Evolutionary conservation across 2,113 vertebrate genomes (phyloP), one percentile per base, ranked within the genome.

Genomic region (Microcebus lehilahytsara): DNA sequence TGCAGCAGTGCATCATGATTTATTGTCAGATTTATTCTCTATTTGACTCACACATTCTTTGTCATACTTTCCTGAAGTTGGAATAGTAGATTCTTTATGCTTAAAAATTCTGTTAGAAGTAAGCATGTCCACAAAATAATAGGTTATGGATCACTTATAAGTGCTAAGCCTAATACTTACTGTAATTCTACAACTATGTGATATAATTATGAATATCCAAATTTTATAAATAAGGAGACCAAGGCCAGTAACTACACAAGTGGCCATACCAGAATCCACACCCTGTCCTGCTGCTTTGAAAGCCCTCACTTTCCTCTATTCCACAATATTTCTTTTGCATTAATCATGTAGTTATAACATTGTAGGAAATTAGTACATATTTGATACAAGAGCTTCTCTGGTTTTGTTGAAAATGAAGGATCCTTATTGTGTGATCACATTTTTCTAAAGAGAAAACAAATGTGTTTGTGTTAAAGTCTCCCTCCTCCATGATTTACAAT

Each of bases 381-480:
- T 96, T 85, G 42, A 69, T 25, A 74, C 3, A n/a, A 8, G 20
- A 84, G 6, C 37, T 74, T 67, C 12, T 62, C 58, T 96, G 37
- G 91, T 75, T 97, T 93, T 93, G 71, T 6, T 79, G n/a, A 91
- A 90, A 84, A 19, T 74, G 78, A 91, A 74, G 25, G 17, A 74
- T 64, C 2, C 25, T 88, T 75, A 56, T 64, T 37, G 13, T 51
- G 37, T 56, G 22, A 85, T 93, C 80, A 80, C 0, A 67, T 64
- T 81, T 93, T 81, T 32, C 58, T 32, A 80, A 75, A 40, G 12
- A 40, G 17, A 75, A 85, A 89, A 67, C 23, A 71, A 42, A 88
- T 40, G 34, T 53, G 42, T 20, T 20, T 56, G 17, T 77, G 6
- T 14, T 37, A 79, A 95, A 91, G 49, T 49, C 25, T 84, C 27